Conservation (phyloP, 2,797 vertebrate species). For the Micrastur ruficollis region DNA sequence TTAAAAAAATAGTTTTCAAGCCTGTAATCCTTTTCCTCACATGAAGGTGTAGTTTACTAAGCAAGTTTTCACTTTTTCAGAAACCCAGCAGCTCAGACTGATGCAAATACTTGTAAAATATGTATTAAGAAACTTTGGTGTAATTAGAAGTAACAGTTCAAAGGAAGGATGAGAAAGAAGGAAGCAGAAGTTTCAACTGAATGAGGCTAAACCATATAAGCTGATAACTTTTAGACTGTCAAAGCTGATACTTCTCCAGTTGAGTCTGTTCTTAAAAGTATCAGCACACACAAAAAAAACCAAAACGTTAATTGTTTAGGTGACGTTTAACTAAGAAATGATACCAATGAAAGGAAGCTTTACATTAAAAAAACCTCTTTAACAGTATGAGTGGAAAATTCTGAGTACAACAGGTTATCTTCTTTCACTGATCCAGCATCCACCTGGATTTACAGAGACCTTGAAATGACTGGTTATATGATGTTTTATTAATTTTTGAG, state of each 20-base stretch:
- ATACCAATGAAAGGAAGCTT: not conserved
- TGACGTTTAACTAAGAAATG: not conserved
- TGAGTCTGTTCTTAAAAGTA: not conserved
- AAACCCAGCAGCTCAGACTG: not conserved
- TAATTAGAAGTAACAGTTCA: not conserved
- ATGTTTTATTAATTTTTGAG: slow-evolving; percentile 22
- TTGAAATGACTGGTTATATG: not conserved
- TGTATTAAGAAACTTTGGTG: not conserved
- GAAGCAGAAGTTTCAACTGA: not conserved
- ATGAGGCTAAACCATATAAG: not conserved
- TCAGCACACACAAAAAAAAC: not conserved
- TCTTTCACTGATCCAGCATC: not conserved
- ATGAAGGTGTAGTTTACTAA: not conserved
- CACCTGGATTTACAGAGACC: not conserved
- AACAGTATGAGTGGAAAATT: not conserved
- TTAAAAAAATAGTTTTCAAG: not conserved
- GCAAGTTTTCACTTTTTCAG: not conserved
- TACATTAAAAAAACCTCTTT: not conserved
- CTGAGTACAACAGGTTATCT: not conserved
- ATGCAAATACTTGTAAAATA: not conserved
- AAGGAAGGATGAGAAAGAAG: not conserved
- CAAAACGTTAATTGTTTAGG: not conserved
- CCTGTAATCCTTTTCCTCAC: not conserved
- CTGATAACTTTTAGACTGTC: not conserved
- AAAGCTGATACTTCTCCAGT: not conserved